Evolutionary conservation across 2,888 invertebrate genomes (phyloP).

Genomic region (Charanyca ferruginea): DNA sequence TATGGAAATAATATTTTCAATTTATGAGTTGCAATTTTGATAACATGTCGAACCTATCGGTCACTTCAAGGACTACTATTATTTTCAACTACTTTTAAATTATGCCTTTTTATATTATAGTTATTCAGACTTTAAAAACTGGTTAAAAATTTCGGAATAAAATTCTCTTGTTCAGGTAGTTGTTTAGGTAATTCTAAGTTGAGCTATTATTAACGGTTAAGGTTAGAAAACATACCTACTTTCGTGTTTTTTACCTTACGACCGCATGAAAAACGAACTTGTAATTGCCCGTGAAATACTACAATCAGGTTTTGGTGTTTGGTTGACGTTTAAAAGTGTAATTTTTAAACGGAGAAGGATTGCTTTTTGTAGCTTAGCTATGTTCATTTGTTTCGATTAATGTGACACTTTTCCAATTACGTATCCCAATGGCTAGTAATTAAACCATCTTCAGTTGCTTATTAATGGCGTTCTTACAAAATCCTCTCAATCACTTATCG

Average conservation of each 20-base stretch:
- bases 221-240: constrained; percentile 14
- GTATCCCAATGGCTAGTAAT: background rate
- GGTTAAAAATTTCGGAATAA: background rate
- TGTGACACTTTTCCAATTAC: background rate
- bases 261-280: constrained; percentile 6
- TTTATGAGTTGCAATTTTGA: too few species aligned
- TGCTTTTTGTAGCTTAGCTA: background rate
- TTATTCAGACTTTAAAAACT: background rate
- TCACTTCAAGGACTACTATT: background rate
- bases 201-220: constrained; percentile 17
- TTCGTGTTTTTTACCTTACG: constrained; percentile 15
- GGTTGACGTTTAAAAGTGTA: background rate
- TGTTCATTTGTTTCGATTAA: constrained; percentile 6
- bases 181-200: constrained; percentile 10
- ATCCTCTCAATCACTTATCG: background rate
- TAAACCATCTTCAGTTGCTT: background rate
- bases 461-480: too few species aligned
- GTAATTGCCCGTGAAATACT: constrained; percentile 32
- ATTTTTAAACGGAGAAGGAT: constrained; percentile 4
- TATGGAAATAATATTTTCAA: background rate
- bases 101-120: background rate
- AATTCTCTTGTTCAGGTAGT: constrained; percentile 19
- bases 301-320: constrained; percentile 19
- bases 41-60: background rate
- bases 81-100: background rate